These are phyloP conservation scores for Entosphenus tridentatus DNA, from an alignment of 2,113 vertebrate species.

Conservation along the genomic window DNA sequence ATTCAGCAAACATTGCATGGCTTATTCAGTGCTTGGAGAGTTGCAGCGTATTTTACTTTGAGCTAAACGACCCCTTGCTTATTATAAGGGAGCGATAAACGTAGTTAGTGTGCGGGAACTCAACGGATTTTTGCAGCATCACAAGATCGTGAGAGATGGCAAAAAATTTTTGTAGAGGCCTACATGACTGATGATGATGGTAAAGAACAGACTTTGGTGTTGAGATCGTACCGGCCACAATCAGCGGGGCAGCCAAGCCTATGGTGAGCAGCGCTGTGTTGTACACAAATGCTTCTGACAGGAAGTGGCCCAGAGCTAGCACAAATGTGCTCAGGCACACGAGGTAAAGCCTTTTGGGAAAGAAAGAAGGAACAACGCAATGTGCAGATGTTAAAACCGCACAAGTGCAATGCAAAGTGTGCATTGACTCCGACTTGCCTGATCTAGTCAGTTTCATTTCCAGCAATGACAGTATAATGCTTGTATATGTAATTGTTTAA, in stretches of 20 bases:
- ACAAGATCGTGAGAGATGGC: not conserved
- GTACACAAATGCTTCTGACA: slow-evolving; percentile 63
- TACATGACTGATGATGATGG: not conserved
- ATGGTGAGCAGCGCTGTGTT: slow-evolving; percentile 62
- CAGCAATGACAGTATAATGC: too few species aligned
- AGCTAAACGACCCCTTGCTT: not conserved
- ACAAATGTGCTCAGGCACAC: slow-evolving; percentile 79
- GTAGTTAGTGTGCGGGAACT: not conserved
- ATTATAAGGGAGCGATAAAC: not conserved
- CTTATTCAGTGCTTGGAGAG: too few species aligned
- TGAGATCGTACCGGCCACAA: slow-evolving; percentile 49
- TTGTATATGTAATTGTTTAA: too few species aligned
- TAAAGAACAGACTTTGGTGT: not conserved
- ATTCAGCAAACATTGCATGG: too few species aligned
- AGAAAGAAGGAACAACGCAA: slow-evolving; percentile 1
- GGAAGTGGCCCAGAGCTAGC: slow-evolving; percentile 63
- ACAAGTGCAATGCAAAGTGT: slow-evolving; percentile 6
- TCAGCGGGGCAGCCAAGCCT: slow-evolving; percentile 68
- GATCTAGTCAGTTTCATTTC: too few species aligned
- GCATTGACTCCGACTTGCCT: not conserved
- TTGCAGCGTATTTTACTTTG: not conserved
- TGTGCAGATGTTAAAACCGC: slow-evolving; percentile 9
- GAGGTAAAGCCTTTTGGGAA: slow-evolving; percentile 51
- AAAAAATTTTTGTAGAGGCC: not conserved
- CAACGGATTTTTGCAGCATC: not conserved